Base-by-base conservation (phyloP, 2,113 vertebrate genomes). In the Oxygymnocypris stewartii region DNA sequence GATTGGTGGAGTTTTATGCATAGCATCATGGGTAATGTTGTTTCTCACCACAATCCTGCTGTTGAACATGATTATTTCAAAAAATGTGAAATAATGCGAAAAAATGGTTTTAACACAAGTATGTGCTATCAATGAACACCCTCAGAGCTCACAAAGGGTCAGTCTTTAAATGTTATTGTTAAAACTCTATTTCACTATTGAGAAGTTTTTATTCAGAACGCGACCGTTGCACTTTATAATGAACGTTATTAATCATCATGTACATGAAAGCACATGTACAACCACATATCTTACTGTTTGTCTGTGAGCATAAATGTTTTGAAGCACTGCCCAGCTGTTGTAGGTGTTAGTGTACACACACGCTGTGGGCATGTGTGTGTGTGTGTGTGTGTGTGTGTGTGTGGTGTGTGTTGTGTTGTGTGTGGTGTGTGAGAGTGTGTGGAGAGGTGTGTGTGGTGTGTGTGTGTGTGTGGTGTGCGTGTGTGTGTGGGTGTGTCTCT, bases 401-500 rank as follows among this genome's bases (percentile, higher is more conserved):
- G 11, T 73, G n/a, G n/a, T n/a, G n/a, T n/a, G n/a, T n/a, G n/a
- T n/a, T n/a, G n/a, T n/a, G n/a, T n/a, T n/a, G n/a, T n/a, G n/a
- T n/a, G n/a, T n/a, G n/a, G n/a, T n/a, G n/a, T n/a, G n/a, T n/a
- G n/a, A n/a, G n/a, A n/a, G n/a, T n/a, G n/a, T n/a, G n/a, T n/a
- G n/a, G 28, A n/a, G n/a, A n/a, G 47, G 75, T 82, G 61, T 79
- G 69, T 75, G 73, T 40, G 28, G 87, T 81, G 59, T 28, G 84
- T 4, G 11, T 73, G 69, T 75, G 73, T 40, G 28, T 75, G 73
- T 40, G 28, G 87, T 81, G 59, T n/a, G n/a, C n/a, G n/a, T n/a
- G 84, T 4, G 11, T 73, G 69, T 75, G 73, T 40, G 28, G 88
- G 87, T 81, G 59, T 28, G 84, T n/a, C n/a, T n/a, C n/a, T n/a